Evolutionary conservation across 1,140 invertebrate species (phyloP).

Genomic region (Diorhabda carinulata): DNA sequence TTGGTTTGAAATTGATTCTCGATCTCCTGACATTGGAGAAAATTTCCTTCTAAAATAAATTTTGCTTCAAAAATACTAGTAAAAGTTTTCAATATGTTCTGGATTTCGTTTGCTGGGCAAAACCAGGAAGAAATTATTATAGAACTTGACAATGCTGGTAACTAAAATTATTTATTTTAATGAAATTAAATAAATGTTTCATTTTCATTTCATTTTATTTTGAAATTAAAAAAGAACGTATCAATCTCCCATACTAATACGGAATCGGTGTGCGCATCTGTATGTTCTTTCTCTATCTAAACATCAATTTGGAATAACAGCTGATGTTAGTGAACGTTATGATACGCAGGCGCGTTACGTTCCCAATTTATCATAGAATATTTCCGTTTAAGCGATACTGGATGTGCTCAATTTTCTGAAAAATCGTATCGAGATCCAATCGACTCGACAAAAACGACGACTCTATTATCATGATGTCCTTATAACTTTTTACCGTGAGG

Average conservation of each 20-base stretch:
- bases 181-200: too few species aligned
- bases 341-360: constrained; percentile 11
- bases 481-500: neutral
- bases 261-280: constrained; percentile 26
- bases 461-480: neutral
- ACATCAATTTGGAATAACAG: constrained; percentile 32
- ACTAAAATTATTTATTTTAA: too few species aligned
- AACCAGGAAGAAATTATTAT: too few species aligned
- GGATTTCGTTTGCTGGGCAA: too few species aligned
- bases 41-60: too few species aligned
- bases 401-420: neutral
- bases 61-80: too few species aligned
- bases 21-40: too few species aligned
- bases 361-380: neutral
- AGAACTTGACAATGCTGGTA: too few species aligned
- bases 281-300: constrained; percentile 33
- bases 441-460: neutral
- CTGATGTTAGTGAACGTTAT: constrained; percentile 19
- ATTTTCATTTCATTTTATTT: too few species aligned
- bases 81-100: too few species aligned
- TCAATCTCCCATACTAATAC: neutral
- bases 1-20: too few species aligned
- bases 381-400: neutral
- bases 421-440: neutral
- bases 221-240: too few species aligned